Evolutionary conservation across 2,113 vertebrate genomes (phyloP), one percentile per base, ranked within the genome.

Genomic region (Sinosuthora webbiana): DNA sequence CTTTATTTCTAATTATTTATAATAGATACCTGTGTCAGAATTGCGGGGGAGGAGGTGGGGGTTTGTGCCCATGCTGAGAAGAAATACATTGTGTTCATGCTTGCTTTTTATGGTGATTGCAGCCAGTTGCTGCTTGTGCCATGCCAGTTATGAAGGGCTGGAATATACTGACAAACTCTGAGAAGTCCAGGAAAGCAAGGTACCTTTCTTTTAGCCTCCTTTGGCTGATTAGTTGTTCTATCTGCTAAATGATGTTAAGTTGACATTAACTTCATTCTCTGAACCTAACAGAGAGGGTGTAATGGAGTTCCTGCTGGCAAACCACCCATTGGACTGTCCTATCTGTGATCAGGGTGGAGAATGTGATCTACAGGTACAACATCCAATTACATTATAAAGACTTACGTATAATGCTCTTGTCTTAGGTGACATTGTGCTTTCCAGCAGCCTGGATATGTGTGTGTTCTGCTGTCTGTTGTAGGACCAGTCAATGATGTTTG

Each of bases 401-500:
- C 33, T 86, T 64, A 11, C 0, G 5, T 70, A 15, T 85, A 79
- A 73, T 92, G 50, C 55, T 37, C 31, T 90, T 67, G 5, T 63
- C 53, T 67, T 45, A 21, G 30, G 33, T 68, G 45, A 82, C 90
- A 31, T 11, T 50, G 11, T 59, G 57, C 42, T 95, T 93, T 70
- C 56, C 70, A 69, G 68, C 52, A 90, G 68, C 42, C 63, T 89
- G 70, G 33, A 24, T 87, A 53, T 31, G 49, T 94, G 37, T 93
- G 23, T 84, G 73, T 96, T 76, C 70, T 39, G 2, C 95, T 82
- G 83, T 94, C 63, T 97, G 6, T 75, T 95, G 45, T 96, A 99
- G 99, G 99, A 99, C 97, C 99, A 99, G 91, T 99, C 99, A 9
- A 99, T 99, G 99, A 99, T 99, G 98, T 99, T 99, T 89, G 99